Evolutionary conservation across 1,140 invertebrate genomes (phyloP).

Genomic region (Solenopsis invicta): DNA sequence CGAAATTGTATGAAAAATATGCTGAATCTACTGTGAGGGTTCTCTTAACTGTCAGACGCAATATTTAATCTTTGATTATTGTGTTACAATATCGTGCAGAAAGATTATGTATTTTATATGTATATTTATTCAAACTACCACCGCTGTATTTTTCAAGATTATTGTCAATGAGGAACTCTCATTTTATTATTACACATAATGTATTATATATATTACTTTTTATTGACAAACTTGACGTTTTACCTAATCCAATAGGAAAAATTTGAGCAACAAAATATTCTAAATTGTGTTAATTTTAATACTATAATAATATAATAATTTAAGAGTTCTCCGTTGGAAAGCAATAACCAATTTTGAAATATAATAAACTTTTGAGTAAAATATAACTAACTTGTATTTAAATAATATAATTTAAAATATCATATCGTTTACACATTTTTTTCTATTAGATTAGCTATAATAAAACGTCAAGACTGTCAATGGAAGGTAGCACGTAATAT

Average conservation of each 20-base stretch:
- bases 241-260: too few species aligned
- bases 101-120: neutral
- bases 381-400: neutral
- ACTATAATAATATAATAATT: too few species aligned
- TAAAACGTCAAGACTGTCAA: neutral
- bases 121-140: too few species aligned
- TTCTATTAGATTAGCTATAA: neutral
- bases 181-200: too few species aligned
- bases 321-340: too few species aligned
- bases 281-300: too few species aligned
- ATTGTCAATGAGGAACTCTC: too few species aligned
- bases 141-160: too few species aligned
- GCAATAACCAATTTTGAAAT: too few species aligned
- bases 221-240: too few species aligned
- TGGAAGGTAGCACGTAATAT: neutral
- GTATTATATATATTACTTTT: too few species aligned
- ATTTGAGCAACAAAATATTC: too few species aligned
- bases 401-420: slow-evolving; percentile 16
- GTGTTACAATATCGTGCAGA: neutral
- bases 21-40: neutral
- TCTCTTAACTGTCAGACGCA: neutral
- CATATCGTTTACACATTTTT: neutral
- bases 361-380: neutral
- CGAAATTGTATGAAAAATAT: slow-evolving; percentile 16
- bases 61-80: neutral